A percentile compares a stretch with the other conserved stretches of the same genome.
Conservation (phyloP, 2,113 vertebrate genomes). For the Zootoca vivipara region DNA sequence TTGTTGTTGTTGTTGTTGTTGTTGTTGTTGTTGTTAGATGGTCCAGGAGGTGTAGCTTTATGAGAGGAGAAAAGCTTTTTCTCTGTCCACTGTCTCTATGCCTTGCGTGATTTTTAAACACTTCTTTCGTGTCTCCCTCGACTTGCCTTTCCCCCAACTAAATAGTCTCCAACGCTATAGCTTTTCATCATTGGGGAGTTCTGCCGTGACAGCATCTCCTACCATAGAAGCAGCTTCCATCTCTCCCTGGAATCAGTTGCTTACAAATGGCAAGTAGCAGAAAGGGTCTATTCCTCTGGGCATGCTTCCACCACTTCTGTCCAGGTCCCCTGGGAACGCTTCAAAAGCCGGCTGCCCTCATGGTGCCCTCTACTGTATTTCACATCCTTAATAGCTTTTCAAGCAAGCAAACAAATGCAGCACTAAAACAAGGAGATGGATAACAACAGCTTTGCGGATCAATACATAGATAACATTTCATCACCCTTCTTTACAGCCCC, state of each 20-base stretch:
- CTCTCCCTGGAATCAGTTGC: not conserved
- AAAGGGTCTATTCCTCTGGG: not conserved
- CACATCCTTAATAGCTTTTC: not conserved
- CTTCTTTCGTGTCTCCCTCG: too few relatives aligned
- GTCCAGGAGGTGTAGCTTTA: too few relatives aligned
- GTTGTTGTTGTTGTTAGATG: too few relatives aligned
- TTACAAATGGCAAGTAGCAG: not conserved
- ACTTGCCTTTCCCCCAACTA: too few relatives aligned
- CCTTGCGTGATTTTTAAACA: too few relatives aligned
- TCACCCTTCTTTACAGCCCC: not conserved
- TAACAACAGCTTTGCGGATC: not conserved
- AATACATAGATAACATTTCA: conserved; percentile 11
- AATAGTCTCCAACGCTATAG: too few relatives aligned
- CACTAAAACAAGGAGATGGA: not conserved
- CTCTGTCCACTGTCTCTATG: too few relatives aligned
- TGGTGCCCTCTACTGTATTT: not conserved
- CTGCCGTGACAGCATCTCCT: too few relatives aligned
- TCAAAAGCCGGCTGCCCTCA: not conserved
- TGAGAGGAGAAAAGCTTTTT: too few relatives aligned
- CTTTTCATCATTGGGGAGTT: too few relatives aligned
- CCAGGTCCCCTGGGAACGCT: not conserved
- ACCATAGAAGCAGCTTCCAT: not conserved
- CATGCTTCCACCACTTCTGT: not conserved
- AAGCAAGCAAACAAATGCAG: not conserved
- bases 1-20: too few relatives aligned